phyloP scores from a whole-genome alignment of 2,797 vertebrate genomes.

The Netta rufina region DNA sequence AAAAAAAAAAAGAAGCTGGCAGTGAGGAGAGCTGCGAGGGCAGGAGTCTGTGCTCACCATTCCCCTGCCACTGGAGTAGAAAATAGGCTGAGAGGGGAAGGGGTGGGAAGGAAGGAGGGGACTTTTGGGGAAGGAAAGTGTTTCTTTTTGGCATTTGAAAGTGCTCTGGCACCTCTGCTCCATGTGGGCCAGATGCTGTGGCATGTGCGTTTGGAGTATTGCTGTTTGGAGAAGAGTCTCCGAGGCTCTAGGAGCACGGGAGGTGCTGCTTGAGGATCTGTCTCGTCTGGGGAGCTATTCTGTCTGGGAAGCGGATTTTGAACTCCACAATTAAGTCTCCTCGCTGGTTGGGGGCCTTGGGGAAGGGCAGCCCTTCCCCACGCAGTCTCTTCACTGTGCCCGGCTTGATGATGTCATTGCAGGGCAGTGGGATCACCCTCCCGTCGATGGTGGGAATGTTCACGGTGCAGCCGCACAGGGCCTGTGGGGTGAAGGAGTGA shows the following conservation, averaged over 20 bases:
- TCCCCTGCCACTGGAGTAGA: background rate
- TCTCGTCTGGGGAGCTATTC: constrained; percentile 94
- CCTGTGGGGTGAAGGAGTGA: constrained; percentile 75
- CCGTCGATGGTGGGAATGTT: constrained; percentile 97
- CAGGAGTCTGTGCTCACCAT: background rate
- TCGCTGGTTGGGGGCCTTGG: constrained; percentile 92
- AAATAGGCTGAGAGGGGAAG: background rate
- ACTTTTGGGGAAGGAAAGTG: background rate
- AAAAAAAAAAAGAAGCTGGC: background rate
- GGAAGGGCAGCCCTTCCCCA: constrained; percentile 94
- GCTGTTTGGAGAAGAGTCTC: constrained; percentile 65
- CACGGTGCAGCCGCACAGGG: constrained; percentile 94
- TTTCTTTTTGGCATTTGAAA: constrained; percentile 44
- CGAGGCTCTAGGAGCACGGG: constrained; percentile 88
- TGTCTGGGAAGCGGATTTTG: constrained; percentile 94
- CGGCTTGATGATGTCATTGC: constrained; percentile 95
- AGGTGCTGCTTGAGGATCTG: constrained; percentile 98
- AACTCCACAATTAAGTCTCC: constrained; percentile 98
- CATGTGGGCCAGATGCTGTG: background rate
- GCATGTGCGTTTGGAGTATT: constrained; percentile 61
- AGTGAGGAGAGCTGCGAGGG: background rate
- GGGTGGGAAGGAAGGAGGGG: background rate
- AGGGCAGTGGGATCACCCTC: constrained; percentile 92
- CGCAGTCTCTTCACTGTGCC: constrained; percentile 93
- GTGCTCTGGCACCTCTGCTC: constrained; percentile 18